Conservation (phyloP, 2,113 vertebrate species). For the Tor tambroides region DNA sequence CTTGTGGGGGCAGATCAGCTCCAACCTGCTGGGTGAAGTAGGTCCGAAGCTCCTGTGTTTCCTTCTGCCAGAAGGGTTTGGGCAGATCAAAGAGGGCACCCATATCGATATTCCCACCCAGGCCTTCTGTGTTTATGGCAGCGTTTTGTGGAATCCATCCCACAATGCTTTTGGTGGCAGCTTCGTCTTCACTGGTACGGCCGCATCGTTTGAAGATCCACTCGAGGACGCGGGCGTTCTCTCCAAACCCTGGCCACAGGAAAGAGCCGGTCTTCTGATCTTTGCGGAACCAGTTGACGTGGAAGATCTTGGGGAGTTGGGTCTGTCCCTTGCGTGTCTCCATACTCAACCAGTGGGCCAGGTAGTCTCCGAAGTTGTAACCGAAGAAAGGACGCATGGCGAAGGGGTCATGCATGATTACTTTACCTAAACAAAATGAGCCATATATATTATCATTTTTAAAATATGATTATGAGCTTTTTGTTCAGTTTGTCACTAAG, state of each 20-base stretch:
- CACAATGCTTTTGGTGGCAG: conserved; percentile 78
- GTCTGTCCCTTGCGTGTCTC: conserved; percentile 78
- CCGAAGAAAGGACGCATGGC: conserved; percentile 99
- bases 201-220: conserved; percentile 90
- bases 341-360: conserved; percentile 97
- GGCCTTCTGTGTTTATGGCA: conserved; percentile 72
- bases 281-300: conserved; percentile 98
- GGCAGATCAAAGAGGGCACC: conserved; percentile 76
- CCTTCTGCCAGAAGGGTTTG: conserved; percentile 80
- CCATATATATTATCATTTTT: background rate
- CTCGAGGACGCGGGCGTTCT: conserved; percentile 92
- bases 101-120: conserved; percentile 67
- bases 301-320: conserved; percentile 94
- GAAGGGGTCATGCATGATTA: conserved; percentile 96
- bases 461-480: background rate
- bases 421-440: conserved; percentile 43
- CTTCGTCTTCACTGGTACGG: conserved; percentile 78
- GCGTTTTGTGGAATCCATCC: conserved; percentile 75
- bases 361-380: conserved; percentile 97
- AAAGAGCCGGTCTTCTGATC: conserved; percentile 82
- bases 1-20: conserved; percentile 82
- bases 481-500: background rate
- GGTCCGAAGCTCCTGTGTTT: conserved; percentile 79
- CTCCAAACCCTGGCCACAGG: conserved; percentile 95
- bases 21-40: conserved; percentile 88